Evolutionary conservation across 2,113 vertebrate genomes (phyloP), one percentile per base, ranked within the genome.

Genomic region (Athene noctua): DNA sequence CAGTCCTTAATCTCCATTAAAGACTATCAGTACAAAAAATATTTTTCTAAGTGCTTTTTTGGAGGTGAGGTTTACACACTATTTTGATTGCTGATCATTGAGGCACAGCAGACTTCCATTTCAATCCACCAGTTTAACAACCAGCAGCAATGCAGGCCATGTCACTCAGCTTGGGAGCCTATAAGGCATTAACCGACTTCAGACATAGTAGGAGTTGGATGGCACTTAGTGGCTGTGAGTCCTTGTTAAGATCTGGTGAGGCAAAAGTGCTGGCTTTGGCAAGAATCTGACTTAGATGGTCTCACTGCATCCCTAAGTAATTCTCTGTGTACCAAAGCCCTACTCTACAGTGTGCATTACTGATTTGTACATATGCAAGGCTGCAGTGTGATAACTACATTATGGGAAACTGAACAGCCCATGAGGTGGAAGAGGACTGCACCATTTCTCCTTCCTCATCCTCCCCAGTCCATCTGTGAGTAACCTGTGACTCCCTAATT

Each of bases 271-370:
- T 92, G 12, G 25, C 47, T 63, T 80, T 80, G 59, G 40, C 40
- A 58, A 80, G 71, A 47, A 65, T 51, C 18, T 88, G 40, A 29
- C 14, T 63, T 71, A 66, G 75, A 51, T 13, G 17, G 4, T 67
- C 32, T 80, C 52, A 65, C 18, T 73, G 29, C 25, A 46, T n/a
- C 21, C 27, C 25, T 20, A 61, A 80, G 26, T 52, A 71, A 36
- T 52, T 36, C 32, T 27, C 49, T 80, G 34, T 32, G 26, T 8
- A 29, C 20, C 32, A n/a, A 81, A 82, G 27, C 16, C 55, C 72
- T 59, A 4, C 26, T 54, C 71, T n/a, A 3, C 4, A 20, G 9
- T 2, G 17, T n/a, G 9, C 2, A 2, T n/a, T n/a, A 19, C 51
- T 30, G 7, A 47, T 80, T 42, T 68, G 13, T 52, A 55, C 1